phyloP scores from a whole-genome alignment of 2,797 vertebrate genomes.

The Otolemur crassicaudatus region DNA sequence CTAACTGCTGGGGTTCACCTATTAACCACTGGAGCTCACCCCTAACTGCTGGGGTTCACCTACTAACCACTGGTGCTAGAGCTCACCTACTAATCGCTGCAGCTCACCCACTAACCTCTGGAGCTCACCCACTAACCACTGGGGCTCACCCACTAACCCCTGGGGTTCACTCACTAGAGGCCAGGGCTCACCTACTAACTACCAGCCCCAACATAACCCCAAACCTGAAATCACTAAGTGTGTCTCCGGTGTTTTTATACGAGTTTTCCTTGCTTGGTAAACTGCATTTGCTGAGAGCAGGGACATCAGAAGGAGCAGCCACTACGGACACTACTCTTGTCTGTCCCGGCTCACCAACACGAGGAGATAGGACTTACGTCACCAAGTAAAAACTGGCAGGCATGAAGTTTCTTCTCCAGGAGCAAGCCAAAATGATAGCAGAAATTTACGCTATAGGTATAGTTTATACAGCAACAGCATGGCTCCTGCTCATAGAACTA shows the following conservation, averaged over 20 bases:
- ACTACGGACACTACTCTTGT: background rate
- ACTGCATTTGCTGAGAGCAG: background rate
- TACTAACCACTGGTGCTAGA: background rate
- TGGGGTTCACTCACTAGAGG: too few species aligned
- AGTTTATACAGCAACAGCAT: slow-evolving; percentile 8
- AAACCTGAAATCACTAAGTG: slow-evolving; percentile 18
- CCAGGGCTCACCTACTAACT: slow-evolving; percentile 31
- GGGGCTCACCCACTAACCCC: too few species aligned
- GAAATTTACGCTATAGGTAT: slow-evolving; percentile 22
- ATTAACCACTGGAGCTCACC: background rate
- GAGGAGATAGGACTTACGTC: slow-evolving; percentile 17
- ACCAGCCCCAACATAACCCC: background rate
- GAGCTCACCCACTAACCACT: too few species aligned
- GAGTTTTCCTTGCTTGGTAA: background rate
- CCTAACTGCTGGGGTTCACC: too few species aligned
- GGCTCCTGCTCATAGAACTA: slow-evolving; percentile 54
- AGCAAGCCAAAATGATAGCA: slow-evolving; percentile 42
- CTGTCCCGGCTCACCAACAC: background rate
- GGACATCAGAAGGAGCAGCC: background rate
- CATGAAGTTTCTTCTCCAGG: slow-evolving; percentile 61
- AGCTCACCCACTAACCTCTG: too few species aligned
- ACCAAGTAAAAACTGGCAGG: slow-evolving; percentile 49
- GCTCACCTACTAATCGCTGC: too few species aligned
- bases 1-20: slow-evolving; percentile 20
- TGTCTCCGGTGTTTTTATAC: background rate